phyloP scores from a whole-genome alignment of 2,888 invertebrate species.

The Dendrolimus houi region DNA sequence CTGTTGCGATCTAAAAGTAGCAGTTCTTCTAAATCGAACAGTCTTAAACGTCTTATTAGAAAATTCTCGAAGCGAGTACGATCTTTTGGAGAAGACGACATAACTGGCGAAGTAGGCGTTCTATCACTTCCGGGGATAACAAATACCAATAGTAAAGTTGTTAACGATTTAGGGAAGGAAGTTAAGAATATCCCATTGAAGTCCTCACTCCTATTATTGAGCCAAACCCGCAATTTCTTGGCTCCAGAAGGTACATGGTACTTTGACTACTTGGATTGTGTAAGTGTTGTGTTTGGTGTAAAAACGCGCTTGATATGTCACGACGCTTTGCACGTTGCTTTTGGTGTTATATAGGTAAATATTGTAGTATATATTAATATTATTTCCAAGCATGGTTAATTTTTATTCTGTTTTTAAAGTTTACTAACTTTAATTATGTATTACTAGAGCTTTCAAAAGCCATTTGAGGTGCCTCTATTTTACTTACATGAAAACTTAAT shows the following conservation, averaged over 20 bases:
- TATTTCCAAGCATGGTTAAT: too few relatives aligned
- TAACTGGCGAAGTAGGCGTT: constrained; percentile 48
- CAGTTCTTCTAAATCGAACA: constrained; percentile 39
- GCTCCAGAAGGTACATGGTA: constrained; percentile 65
- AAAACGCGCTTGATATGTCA: constrained; percentile 4
- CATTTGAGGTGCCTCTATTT: too few relatives aligned
- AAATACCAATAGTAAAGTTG: constrained; percentile 41
- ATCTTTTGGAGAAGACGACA: constrained; percentile 27
- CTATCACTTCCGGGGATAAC: constrained; percentile 52
- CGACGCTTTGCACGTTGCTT: constrained; percentile 4
- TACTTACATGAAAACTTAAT: too few relatives aligned
- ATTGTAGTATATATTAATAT: too few relatives aligned
- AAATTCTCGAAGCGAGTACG: constrained; percentile 41
- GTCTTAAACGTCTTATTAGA: constrained; percentile 38
- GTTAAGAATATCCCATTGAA: constrained; percentile 49
- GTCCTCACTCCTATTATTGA: constrained; percentile 52
- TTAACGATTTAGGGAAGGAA: constrained; percentile 54
- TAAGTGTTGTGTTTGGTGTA: constrained; percentile 55
- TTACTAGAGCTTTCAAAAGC: too few relatives aligned
- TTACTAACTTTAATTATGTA: too few relatives aligned
- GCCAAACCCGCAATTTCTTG: constrained; percentile 52
- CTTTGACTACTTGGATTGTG: constrained; percentile 66
- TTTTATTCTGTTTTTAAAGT: too few relatives aligned
- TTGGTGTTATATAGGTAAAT: background rate
- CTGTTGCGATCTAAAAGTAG: constrained; percentile 37